Conservation (phyloP, 2,797 vertebrate genomes). For the Amblyraja radiata region DNA sequence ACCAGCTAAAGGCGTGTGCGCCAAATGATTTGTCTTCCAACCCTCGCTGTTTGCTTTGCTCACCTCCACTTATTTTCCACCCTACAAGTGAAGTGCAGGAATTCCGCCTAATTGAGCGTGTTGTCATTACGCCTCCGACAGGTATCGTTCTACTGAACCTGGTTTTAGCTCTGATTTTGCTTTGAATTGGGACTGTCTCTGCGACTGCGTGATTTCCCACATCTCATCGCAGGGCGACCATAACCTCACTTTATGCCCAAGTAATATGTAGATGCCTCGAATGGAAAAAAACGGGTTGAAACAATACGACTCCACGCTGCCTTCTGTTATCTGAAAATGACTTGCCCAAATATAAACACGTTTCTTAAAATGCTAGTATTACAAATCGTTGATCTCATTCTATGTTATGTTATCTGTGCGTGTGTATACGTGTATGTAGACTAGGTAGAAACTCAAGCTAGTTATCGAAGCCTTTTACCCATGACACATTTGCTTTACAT, state of each 20-base stretch:
- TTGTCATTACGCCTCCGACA: neutral
- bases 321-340: neutral
- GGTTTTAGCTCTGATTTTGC: neutral
- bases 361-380: neutral
- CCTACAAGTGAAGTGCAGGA: neutral
- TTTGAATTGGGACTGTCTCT: constrained; percentile 1
- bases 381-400: neutral
- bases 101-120: too few relatives aligned
- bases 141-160: neutral
- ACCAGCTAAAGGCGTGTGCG: neutral
- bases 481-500: neutral
- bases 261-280: neutral
- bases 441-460: neutral
- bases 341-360: neutral
- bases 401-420: too few relatives aligned
- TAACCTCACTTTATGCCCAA: neutral
- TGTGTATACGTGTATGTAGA: too few relatives aligned
- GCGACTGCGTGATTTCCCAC: neutral
- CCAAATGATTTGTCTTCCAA: constrained; percentile 11
- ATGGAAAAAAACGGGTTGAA: neutral
- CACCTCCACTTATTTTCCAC: neutral
- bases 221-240: neutral
- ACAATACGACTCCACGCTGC: neutral
- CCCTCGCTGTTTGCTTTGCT: constrained; percentile 26
- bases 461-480: neutral